Percentiles rank a stretch among this genome's conserved stretches.
These are phyloP conservation scores for Eulemur macaco DNA, from an alignment of 2,113 vertebrate genomes.

Conservation along the genomic window DNA sequence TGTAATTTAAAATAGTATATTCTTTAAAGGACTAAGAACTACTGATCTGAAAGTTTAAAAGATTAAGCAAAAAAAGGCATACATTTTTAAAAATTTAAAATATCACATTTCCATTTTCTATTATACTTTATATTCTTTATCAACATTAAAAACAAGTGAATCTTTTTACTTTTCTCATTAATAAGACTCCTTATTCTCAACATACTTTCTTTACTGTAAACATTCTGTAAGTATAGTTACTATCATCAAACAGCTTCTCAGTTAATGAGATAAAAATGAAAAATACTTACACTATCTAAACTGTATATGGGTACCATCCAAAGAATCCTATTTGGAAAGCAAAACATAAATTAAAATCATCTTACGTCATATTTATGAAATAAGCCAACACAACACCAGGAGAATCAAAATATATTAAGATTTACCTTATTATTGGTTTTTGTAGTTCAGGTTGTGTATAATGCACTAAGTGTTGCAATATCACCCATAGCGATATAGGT, in stretches of 20 bases:
- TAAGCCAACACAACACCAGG: conserved; percentile 7
- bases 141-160: conserved; percentile 6
- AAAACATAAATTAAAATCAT: conserved; percentile 70
- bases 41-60: conserved; percentile 21
- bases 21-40: conserved; percentile 14
- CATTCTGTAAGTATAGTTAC: not conserved
- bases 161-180: not conserved
- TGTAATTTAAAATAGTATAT: conserved; percentile 8
- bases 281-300: conserved; percentile 96
- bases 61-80: not conserved
- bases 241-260: conserved; percentile 11
- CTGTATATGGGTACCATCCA: conserved; percentile 99
- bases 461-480: conserved; percentile 97
- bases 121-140: not conserved
- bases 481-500: conserved; percentile 97
- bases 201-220: not conserved
- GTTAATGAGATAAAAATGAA: conserved; percentile 66
- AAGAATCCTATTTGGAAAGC: conserved; percentile 90
- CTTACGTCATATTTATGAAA: conserved; percentile 23
- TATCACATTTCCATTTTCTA: not conserved
- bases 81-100: not conserved
- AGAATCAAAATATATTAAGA: conserved; percentile 12
- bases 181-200: not conserved
- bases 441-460: conserved; percentile 98
- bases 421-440: conserved; percentile 97